These are phyloP conservation scores for Chloroceryle inda DNA, from an alignment of 2,797 vertebrate species.

Conservation along the genomic window DNA sequence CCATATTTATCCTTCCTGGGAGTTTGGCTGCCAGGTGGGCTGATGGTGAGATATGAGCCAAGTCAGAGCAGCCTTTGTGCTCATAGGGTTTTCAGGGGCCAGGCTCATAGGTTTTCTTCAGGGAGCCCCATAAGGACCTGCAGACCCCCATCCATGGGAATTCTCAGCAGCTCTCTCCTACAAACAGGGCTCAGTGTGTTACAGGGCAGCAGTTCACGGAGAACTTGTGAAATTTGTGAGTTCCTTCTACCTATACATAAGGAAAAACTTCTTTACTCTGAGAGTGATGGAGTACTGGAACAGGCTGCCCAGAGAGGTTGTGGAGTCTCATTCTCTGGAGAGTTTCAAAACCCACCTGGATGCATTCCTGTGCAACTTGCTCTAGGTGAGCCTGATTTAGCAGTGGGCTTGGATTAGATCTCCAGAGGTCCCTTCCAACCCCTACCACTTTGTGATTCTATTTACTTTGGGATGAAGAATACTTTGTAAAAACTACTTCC, in stretches of 20 bases:
- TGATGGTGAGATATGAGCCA: neutral
- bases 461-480: neutral
- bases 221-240: neutral
- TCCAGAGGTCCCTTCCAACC: no score
- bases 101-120: neutral
- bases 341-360: neutral
- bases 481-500: neutral
- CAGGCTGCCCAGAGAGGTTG: no score
- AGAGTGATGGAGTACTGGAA: neutral
- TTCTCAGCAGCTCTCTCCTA: neutral
- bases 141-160: accelerated
- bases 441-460: neutral
- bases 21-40: neutral
- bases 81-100: neutral
- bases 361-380: neutral
- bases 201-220: neutral
- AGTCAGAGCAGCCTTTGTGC: neutral
- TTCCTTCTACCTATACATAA: neutral
- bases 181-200: neutral
- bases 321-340: neutral
- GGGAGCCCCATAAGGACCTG: neutral
- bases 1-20: neutral
- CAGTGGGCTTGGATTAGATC: no score
- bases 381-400: neutral
- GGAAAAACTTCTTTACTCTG: neutral